Conservation (phyloP, 2,113 vertebrate genomes). For the Cariama cristata region DNA sequence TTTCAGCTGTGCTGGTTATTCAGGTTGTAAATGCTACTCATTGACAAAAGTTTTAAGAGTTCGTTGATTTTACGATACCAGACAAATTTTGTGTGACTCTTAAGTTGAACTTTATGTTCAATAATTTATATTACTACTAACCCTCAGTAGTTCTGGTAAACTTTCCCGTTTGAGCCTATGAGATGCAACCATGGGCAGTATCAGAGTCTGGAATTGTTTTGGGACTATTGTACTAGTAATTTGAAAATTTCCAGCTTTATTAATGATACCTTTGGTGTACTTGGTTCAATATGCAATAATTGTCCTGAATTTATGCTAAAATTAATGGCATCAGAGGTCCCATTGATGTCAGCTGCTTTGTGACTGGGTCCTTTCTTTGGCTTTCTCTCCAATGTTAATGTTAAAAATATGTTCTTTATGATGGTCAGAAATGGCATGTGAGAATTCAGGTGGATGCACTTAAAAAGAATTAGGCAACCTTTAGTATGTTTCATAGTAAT, state of each 20-base stretch:
- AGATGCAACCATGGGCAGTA: neutral
- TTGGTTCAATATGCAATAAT: neutral
- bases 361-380: neutral
- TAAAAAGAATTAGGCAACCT: neutral
- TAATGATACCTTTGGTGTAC: neutral
- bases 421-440: neutral
- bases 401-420: neutral
- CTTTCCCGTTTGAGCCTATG: neutral
- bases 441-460: neutral
- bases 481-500: neutral
- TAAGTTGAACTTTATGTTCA: neutral
- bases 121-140: neutral
- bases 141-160: neutral
- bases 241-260: neutral
- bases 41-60: neutral
- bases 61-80: neutral
- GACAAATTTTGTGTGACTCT: neutral
- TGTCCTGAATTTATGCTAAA: neutral
- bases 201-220: neutral
- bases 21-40: neutral
- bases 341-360: neutral
- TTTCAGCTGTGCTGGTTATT: neutral
- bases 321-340: neutral
- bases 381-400: neutral
- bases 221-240: neutral